Conservation (phyloP, 2,797 vertebrate species). For the Leptatherina wallacei region DNA sequence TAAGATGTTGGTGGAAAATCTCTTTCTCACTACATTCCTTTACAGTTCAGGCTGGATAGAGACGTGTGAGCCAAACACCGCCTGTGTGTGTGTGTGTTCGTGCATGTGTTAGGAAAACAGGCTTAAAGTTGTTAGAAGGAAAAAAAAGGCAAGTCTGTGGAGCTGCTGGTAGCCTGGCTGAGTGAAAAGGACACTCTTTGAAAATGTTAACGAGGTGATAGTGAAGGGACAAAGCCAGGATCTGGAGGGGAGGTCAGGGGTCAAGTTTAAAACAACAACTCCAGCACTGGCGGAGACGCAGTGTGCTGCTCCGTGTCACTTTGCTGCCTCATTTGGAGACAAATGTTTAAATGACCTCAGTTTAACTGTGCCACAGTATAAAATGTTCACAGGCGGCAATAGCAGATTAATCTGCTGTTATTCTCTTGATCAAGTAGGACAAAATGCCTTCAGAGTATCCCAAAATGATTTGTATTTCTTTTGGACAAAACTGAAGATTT, state of each 20-base stretch:
- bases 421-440: not conserved
- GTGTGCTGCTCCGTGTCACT: not conserved
- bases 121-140: constrained; percentile 5
- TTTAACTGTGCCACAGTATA: not conserved
- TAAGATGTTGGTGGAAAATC: constrained; percentile 45
- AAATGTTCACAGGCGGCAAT: not conserved
- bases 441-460: not conserved
- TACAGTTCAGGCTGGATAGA: constrained; percentile 17
- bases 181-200: constrained; percentile 13
- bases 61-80: constrained; percentile 32
- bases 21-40: constrained; percentile 23
- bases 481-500: not conserved
- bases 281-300: not conserved
- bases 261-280: constrained; percentile 9
- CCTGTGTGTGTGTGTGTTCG: constrained; percentile 9
- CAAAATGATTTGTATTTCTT: not conserved
- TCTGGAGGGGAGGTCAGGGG: not conserved
- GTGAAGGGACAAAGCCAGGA: constrained; percentile 5
- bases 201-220: constrained; percentile 17
- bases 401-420: not conserved
- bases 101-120: constrained; percentile 18
- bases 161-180: constrained; percentile 31
- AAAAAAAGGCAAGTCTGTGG: not conserved
- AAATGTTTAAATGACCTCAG: not conserved
- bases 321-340: not conserved